Evolutionary conservation across 2,888 invertebrate species (phyloP).

Genomic region (Athalia cordata): DNA sequence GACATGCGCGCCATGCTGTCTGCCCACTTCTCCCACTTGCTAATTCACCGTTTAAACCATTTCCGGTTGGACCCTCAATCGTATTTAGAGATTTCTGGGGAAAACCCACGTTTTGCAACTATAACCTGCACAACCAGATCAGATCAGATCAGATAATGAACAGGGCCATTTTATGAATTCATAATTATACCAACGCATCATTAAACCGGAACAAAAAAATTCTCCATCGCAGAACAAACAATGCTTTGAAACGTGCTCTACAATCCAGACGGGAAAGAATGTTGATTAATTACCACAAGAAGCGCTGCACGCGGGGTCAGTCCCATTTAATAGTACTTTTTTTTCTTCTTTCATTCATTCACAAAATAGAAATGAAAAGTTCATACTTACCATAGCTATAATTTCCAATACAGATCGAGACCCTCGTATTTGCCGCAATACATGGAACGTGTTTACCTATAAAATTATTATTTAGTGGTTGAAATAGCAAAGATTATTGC

Average conservation of each 20-base stretch:
- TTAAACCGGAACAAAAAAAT: neutral
- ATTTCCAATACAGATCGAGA: no score
- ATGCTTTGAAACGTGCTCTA: neutral
- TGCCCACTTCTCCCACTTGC: slow-evolving; percentile 68
- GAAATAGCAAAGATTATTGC: slow-evolving; percentile 31
- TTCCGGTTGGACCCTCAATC: slow-evolving; percentile 65
- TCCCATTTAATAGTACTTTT: no score
- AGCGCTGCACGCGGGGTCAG: no score
- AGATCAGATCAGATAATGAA: slow-evolving; percentile 15
- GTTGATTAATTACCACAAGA: no score
- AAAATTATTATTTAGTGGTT: neutral
- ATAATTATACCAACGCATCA: slow-evolving; percentile 24
- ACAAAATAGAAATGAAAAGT: no score
- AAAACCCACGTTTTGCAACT: slow-evolving; percentile 60
- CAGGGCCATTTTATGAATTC: neutral
- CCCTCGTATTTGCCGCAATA: no score
- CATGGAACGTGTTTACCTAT: neutral
- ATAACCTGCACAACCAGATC: slow-evolving; percentile 11
- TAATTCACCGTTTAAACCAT: slow-evolving; percentile 66
- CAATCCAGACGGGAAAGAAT: no score
- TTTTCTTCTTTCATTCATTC: no score
- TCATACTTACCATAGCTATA: no score
- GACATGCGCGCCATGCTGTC: slow-evolving; percentile 66
- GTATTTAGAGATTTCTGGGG: slow-evolving; percentile 64
- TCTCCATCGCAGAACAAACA: neutral